These are phyloP conservation scores for Spheniscus humboldti DNA, from an alignment of 2,797 vertebrate genomes.

Conservation along the genomic window DNA sequence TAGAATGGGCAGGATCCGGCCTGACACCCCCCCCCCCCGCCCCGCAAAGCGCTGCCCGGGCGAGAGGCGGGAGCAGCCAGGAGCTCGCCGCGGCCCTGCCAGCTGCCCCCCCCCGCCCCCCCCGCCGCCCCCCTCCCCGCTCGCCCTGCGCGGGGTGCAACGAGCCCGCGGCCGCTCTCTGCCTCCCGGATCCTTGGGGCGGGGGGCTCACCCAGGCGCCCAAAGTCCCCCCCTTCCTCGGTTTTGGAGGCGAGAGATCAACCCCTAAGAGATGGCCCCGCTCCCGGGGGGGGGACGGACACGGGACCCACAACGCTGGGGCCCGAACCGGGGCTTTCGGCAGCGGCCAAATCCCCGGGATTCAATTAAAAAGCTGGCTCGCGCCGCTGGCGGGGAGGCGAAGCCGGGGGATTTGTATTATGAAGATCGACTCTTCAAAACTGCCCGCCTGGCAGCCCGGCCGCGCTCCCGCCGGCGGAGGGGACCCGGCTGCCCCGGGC, in stretches of 20 bases:
- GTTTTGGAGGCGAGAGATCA: neutral
- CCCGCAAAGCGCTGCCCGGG: neutral
- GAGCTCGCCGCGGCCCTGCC: neutral
- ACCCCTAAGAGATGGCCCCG: neutral
- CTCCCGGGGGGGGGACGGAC: neutral
- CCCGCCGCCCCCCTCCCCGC: neutral
- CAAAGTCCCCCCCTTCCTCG: neutral
- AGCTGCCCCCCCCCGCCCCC: neutral
- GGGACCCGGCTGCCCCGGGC: neutral
- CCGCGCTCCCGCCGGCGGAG: neutral
- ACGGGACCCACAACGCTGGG: neutral
- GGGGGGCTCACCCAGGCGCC: neutral
- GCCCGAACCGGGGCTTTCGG: conserved; percentile 6
- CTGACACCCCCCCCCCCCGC: neutral
- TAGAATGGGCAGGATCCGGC: neutral
- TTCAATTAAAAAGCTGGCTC: conserved; percentile 52
- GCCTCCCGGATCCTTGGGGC: neutral
- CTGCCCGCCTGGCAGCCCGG: conserved; percentile 11
- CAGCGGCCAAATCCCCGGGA: conserved; percentile 11
- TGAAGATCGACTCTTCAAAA: conserved; percentile 39
- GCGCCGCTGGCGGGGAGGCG: conserved; percentile 24
- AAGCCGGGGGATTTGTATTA: conserved; percentile 13
- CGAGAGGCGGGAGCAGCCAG: neutral
- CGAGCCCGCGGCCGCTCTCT: neutral
- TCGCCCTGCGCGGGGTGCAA: neutral